Evolutionary conservation across 1,140 invertebrate species (phyloP).

Genomic region (Drosophila ambigua): DNA sequence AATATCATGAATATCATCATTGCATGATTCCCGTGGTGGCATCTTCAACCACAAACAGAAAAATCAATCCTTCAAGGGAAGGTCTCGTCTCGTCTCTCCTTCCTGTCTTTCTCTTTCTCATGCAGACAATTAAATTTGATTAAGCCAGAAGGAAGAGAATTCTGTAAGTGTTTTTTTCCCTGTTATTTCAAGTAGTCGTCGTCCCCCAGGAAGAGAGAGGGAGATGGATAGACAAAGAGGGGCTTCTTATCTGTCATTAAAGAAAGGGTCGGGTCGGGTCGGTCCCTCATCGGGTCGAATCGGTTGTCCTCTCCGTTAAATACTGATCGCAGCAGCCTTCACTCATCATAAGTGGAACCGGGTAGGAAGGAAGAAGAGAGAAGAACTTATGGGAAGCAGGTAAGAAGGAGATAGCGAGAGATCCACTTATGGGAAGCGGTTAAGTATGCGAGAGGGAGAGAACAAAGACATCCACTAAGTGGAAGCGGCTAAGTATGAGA

Average conservation of each 20-base stretch:
- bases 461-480: slow-evolving; percentile 33
- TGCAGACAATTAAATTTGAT: slow-evolving; percentile 20
- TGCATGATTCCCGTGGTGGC: slow-evolving; percentile 26
- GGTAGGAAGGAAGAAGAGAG: too few relatives aligned
- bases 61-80: too few relatives aligned
- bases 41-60: slow-evolving; percentile 26
- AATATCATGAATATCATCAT: slow-evolving; percentile 67
- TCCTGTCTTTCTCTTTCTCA: background rate
- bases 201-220: too few relatives aligned
- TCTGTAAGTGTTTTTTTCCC: slow-evolving; percentile 32
- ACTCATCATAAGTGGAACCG: too few relatives aligned
- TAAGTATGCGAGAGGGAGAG: too few relatives aligned
- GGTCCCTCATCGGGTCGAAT: too few relatives aligned
- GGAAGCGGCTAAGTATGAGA: slow-evolving; percentile 15
- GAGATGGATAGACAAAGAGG: background rate
- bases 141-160: slow-evolving; percentile 3
- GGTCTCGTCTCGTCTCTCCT: too few relatives aligned
- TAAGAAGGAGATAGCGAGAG: too few relatives aligned
- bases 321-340: too few relatives aligned
- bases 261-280: slow-evolving; percentile 15
- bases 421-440: too few relatives aligned
- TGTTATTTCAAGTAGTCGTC: slow-evolving; percentile 25
- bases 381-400: too few relatives aligned
- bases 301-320: too few relatives aligned
- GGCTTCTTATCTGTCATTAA: slow-evolving; percentile 18